phyloP scores from a whole-genome alignment of 2,888 invertebrate species.

The Microplitis deprimator region DNA sequence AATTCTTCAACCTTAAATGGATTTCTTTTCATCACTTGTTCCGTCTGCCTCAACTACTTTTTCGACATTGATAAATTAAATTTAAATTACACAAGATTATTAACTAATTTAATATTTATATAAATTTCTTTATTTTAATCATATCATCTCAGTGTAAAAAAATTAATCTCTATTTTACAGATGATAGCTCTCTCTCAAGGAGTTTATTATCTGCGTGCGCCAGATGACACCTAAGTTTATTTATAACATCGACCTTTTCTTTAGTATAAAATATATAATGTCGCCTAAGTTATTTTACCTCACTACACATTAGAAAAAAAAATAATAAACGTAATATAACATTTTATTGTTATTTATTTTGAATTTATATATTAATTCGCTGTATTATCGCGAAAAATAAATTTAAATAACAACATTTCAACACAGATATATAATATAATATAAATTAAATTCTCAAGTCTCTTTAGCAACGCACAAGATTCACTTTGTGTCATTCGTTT shows the following conservation, averaged over 20 bases:
- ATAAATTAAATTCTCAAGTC: neutral
- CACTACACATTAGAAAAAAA: neutral
- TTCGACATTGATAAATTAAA: neutral
- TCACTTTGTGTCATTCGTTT: neutral
- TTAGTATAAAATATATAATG: slow-evolving; percentile 33
- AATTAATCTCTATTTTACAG: slow-evolving; percentile 61
- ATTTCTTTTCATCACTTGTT: neutral
- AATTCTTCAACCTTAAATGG: neutral
- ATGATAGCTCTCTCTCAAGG: slow-evolving; percentile 60
- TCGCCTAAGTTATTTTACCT: neutral
- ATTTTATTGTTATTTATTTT: neutral
- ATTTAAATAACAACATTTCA: neutral
- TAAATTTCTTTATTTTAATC: too few relatives aligned
- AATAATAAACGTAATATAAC: too few relatives aligned
- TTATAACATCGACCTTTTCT: slow-evolving; percentile 57
- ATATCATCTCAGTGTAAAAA: neutral
- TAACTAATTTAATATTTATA: neutral
- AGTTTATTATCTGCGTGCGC: slow-evolving; percentile 66
- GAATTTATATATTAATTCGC: neutral
- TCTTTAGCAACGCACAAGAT: neutral
- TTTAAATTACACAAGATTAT: neutral
- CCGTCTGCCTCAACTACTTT: neutral
- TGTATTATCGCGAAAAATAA: neutral
- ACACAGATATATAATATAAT: neutral
- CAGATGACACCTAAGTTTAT: slow-evolving; percentile 62